These are phyloP conservation scores for Chydorus sphaericus DNA, from an alignment of 2,888 invertebrate species.

Conservation along the genomic window DNA sequence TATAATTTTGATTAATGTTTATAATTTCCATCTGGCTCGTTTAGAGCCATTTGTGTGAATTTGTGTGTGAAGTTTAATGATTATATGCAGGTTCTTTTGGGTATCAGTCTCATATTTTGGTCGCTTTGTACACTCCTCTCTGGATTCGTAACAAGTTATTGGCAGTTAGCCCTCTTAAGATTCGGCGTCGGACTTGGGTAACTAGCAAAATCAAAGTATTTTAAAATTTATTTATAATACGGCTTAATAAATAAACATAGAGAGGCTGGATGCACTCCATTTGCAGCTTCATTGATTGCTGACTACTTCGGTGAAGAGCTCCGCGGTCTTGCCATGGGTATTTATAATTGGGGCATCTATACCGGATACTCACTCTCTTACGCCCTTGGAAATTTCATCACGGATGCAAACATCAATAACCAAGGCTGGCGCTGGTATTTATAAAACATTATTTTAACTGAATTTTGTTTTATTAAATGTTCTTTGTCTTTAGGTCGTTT, in stretches of 20 bases:
- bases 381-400: slow-evolving; percentile 29
- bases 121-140: slow-evolving; percentile 19
- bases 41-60: background rate
- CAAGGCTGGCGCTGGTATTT: slow-evolving; percentile 30
- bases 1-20: background rate
- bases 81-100: slow-evolving; percentile 18
- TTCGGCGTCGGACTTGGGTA: slow-evolving; percentile 22
- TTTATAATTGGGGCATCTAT: slow-evolving; percentile 33
- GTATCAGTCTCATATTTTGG: slow-evolving; percentile 20
- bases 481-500: slow-evolving; percentile 21
- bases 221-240: background rate
- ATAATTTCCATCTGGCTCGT: background rate
- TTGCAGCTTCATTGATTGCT: slow-evolving; percentile 20
- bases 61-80: slow-evolving; percentile 4
- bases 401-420: slow-evolving; percentile 21
- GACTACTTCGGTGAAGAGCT: slow-evolving; percentile 19
- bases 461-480: background rate
- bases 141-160: slow-evolving; percentile 20
- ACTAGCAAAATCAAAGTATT: background rate
- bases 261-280: slow-evolving; percentile 21
- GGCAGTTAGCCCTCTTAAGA: slow-evolving; percentile 20
- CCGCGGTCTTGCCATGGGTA: slow-evolving; percentile 28
- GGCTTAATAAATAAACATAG: slow-evolving; percentile 8
- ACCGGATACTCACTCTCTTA: slow-evolving; percentile 32
- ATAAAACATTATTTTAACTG: background rate